Evolutionary conservation across 2,888 invertebrate genomes (phyloP).

Genomic region (Ochropacha duplaris): DNA sequence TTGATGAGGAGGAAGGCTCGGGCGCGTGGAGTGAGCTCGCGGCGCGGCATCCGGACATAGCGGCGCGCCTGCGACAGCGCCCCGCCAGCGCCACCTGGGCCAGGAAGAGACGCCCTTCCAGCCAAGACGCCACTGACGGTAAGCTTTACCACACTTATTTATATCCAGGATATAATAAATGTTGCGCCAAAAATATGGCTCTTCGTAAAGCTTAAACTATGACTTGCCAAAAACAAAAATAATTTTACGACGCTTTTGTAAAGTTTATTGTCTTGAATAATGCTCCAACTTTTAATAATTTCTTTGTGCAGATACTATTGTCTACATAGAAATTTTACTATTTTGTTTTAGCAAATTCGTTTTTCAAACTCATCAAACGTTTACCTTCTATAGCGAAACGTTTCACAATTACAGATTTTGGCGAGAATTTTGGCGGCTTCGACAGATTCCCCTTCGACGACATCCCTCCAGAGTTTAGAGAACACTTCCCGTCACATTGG

Average conservation of each 20-base stretch:
- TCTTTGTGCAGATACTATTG: background rate
- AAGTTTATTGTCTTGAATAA: background rate
- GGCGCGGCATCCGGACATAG: conserved; percentile 88
- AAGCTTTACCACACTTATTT: conserved; percentile 13
- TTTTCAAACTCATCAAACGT: conserved; percentile 17
- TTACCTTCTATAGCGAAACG: conserved; percentile 41
- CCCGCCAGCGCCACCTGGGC: conserved; percentile 79
- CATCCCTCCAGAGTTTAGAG: conserved; percentile 76
- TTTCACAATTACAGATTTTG: conserved; percentile 73
- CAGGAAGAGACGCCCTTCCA: conserved; percentile 72
- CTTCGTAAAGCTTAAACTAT: background rate
- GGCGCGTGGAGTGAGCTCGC: conserved; percentile 87
- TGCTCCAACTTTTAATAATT: background rate
- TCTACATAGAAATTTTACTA: conserved; percentile 2
- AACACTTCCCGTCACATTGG: conserved; percentile 75
- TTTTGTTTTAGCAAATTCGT: background rate
- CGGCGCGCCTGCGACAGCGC: conserved; percentile 85
- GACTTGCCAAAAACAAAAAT: background rate
- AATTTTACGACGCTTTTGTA: background rate
- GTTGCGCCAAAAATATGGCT: background rate
- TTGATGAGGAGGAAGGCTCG: conserved; percentile 84
- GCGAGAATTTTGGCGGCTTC: conserved; percentile 76
- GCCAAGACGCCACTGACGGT: conserved; percentile 76
- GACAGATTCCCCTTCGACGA: conserved; percentile 81
- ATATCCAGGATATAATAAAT: background rate